phyloP scores from a whole-genome alignment of 2,888 invertebrate genomes.

The Hypolimnas misippus region DNA sequence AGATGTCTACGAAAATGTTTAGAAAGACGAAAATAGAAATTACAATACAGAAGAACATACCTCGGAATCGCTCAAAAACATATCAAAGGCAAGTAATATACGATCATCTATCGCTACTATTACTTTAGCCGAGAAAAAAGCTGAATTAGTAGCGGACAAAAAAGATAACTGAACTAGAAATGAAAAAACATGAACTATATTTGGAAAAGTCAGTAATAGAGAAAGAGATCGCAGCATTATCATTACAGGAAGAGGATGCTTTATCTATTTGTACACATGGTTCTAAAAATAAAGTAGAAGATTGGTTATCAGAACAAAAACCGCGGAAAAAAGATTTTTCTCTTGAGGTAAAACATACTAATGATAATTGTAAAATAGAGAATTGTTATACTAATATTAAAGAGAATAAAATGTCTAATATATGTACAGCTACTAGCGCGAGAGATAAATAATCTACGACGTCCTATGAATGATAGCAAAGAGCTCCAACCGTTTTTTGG shows the following conservation, averaged over 20 bases:
- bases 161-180: background rate
- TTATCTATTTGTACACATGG: background rate
- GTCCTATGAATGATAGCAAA: background rate
- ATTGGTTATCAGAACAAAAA: background rate
- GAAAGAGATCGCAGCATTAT: background rate
- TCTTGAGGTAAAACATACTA: background rate
- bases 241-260: background rate
- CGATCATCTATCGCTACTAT: background rate
- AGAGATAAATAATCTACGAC: conserved; percentile 1
- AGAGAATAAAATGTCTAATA: background rate
- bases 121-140: background rate
- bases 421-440: background rate
- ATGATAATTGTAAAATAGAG: background rate
- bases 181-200: background rate
- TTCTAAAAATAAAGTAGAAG: background rate
- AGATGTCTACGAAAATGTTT: no score
- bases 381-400: background rate
- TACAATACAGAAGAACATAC: no score
- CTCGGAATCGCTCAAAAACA: background rate
- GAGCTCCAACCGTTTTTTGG: conserved; percentile 1
- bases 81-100: background rate
- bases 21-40: no score
- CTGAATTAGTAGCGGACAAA: background rate
- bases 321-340: background rate
- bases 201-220: no score